Evolutionary conservation across 1,140 invertebrate species (phyloP), one percentile per base, ranked within the genome.

Genomic region (Hestina assimilis): DNA sequence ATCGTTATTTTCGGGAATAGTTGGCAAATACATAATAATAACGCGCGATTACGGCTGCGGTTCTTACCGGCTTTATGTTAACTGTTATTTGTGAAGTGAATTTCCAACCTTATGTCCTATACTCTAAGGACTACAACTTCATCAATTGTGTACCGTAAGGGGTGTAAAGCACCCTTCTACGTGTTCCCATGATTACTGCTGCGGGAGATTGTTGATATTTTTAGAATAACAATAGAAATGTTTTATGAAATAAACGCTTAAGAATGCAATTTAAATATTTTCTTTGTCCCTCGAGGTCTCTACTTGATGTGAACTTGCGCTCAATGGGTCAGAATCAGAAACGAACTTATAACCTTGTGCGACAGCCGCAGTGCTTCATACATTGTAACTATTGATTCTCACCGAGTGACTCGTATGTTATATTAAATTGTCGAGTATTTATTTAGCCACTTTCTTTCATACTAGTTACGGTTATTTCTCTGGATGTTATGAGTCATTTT

Each of bases 1-100:
- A 26, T 26, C 23, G 23, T 43, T 12, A 14, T 43, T 17, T 19
- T n/a, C 15, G 14, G 4, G 4, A 7, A 45, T 15, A 46, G 26
- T 46, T 46, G 26, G 8, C 15, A 46, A 31, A 46, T n/a, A n/a
- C n/a, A n/a, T 46, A 46, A 48, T 48, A 48, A 48, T 48, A 35
- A 31, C 4, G n/a, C 5, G 15, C 45, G 28, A 48, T 48, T 35
- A 48, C 29, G 15, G 8, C 19, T 33, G 26, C 23, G 12, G 28
- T 23, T 20, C 15, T 4, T n/a, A 21, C 12, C 14, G 3, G 17
- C 6, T 15, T 12, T 31, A 3, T 48, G 29, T 9, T 26, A 15
- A 21, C 41, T 47, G 29, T 47, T 47, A 31, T 21, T 47, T 47
- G 31, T 21, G 17, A 28, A 47, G 28, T 21, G 9, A 5, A 48